Base-by-base conservation (phyloP, 2,797 vertebrate species). In the Megaceryle alcyon region DNA sequence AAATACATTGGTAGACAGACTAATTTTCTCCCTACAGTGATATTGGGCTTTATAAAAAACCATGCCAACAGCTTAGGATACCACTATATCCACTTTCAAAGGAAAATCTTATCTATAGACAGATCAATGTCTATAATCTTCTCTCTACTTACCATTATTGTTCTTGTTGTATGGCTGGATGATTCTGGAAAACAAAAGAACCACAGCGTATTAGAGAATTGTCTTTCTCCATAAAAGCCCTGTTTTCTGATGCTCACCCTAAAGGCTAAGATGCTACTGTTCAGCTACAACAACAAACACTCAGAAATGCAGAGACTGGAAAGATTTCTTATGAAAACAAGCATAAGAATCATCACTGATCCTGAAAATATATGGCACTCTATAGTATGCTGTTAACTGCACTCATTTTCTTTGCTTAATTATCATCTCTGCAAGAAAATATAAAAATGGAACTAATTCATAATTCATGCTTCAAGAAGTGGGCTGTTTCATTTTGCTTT, bases 121-220 rank as follows among this genome's bases (percentile, higher is more conserved):
- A 64, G 72, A 88, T 35, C 2, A 10, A n/a, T 43, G 86, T 19
- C 37, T 61, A 10, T 29, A 63, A 56, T 64, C 28, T 73, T 28
- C 20, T 59, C 31, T 41, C 23, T 65, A 98, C 98, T 94, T 97
- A 99, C 99, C 98, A 98, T 96, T 91, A 98, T 97, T 63, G 98
- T 97, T 95, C 98, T 98, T 95, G 97, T 96, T 91, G 98, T 97
- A 91, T 98, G 98, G 82, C 98, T 97, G 73, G 98, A 97, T 72
- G 98, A 98, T 92, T 99, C 99, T 99, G 98, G 68, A 98, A 98
- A 94, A 98, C 81, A 94, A 97, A 95, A 96, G 91, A 82, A 95
- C 9, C 57, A 84, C 22, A 91, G 57, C 0, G 0, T 18, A 25
- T 97, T 93, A 97, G 86, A 65, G 20, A 43, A 41, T 23, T 64